These are phyloP conservation scores for Steinernema hermaphroditum DNA, from an alignment of 2,888 invertebrate species.

Conservation along the genomic window DNA sequence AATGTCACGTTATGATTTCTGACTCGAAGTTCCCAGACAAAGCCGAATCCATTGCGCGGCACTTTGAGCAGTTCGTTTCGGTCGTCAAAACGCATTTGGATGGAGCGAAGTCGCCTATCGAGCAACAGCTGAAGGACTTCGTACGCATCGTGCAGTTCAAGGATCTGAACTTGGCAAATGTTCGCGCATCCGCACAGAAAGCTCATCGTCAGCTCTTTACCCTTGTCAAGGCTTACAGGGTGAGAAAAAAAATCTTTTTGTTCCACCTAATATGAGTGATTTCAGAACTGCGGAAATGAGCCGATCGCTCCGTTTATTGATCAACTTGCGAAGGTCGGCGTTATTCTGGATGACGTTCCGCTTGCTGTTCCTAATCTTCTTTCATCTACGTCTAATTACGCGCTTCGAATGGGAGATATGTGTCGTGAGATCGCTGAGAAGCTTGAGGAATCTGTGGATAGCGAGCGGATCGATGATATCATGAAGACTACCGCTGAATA, in stretches of 20 bases:
- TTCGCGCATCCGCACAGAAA: slow-evolving; percentile 77
- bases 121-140: slow-evolving; percentile 84
- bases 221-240: slow-evolving; percentile 75
- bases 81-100: slow-evolving; percentile 60
- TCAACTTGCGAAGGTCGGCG: not conserved
- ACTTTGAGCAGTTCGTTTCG: slow-evolving; percentile 78
- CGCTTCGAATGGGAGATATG: slow-evolving; percentile 26
- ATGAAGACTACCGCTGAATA: slow-evolving; percentile 2
- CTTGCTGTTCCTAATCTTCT: not conserved
- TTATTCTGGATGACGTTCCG: not conserved
- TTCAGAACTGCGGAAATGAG: slow-evolving; percentile 9
- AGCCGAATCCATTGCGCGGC: slow-evolving; percentile 73
- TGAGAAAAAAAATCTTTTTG: no score
- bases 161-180: slow-evolving; percentile 89
- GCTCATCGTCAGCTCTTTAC: slow-evolving; percentile 69
- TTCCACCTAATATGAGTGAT: no score
- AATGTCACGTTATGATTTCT: slow-evolving; percentile 10
- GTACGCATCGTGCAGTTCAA: slow-evolving; percentile 93
- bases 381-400: not conserved
- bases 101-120: slow-evolving; percentile 78
- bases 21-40: slow-evolving; percentile 34
- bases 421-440: slow-evolving; percentile 44
- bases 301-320: not conserved
- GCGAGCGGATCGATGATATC: slow-evolving; percentile 7
- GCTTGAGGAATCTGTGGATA: slow-evolving; percentile 41